phyloP scores from a whole-genome alignment of 2,797 vertebrate genomes.

The Cetoscarus ocellatus region DNA sequence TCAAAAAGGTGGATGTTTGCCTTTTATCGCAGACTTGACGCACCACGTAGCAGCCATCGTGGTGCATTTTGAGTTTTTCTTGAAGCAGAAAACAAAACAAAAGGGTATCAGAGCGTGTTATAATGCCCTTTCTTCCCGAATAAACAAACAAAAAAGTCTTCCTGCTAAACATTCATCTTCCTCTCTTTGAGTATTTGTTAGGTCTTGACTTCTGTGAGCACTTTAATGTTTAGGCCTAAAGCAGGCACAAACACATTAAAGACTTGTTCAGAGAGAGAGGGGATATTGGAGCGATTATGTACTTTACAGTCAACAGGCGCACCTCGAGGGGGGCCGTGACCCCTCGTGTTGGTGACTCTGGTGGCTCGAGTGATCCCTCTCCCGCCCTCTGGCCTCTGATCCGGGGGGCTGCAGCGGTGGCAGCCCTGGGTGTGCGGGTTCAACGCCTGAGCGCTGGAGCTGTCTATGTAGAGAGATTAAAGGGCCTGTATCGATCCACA shows the following conservation, averaged over 20 bases:
- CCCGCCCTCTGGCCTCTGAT: constrained; percentile 65
- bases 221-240: constrained; percentile 16
- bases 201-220: constrained; percentile 6
- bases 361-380: constrained; percentile 17
- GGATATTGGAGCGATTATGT: constrained; percentile 1
- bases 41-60: too few relatives aligned
- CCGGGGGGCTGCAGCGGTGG: constrained; percentile 60
- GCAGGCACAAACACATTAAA: background rate
- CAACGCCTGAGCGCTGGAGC: constrained; percentile 68
- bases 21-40: too few relatives aligned
- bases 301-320: constrained; percentile 15
- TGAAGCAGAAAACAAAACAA: too few relatives aligned
- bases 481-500: constrained; percentile 78
- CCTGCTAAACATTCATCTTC: background rate
- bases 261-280: constrained; percentile 1
- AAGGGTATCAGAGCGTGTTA: too few relatives aligned
- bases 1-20: too few relatives aligned
- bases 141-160: too few relatives aligned
- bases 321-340: constrained; percentile 15
- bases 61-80: too few relatives aligned
- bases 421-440: constrained; percentile 66
- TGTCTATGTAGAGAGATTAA: constrained; percentile 79
- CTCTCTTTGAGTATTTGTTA: background rate
- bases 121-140: too few relatives aligned
- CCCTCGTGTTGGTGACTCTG: constrained; percentile 12